Evolutionary conservation across 2,888 invertebrate species (phyloP).

Genomic region (Parnassius orleans): DNA sequence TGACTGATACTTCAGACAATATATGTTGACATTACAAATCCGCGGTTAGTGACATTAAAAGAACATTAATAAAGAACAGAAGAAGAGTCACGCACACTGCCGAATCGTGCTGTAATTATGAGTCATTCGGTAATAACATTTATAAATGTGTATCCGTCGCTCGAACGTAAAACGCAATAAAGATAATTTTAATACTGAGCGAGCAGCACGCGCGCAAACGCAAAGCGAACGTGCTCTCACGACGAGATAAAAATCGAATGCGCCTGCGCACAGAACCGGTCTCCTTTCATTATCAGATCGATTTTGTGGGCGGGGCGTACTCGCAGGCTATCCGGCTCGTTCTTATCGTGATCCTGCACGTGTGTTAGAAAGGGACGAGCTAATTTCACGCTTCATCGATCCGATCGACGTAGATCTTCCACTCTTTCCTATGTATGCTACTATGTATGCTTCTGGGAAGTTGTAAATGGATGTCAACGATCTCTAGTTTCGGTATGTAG

Average conservation of each 20-base stretch:
- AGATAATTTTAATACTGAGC: slow-evolving; percentile 70
- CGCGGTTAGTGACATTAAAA: too few relatives aligned
- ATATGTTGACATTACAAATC: too few relatives aligned
- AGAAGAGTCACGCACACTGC: slow-evolving; percentile 21
- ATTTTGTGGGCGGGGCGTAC: slow-evolving; percentile 66
- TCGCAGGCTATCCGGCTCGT: slow-evolving; percentile 45
- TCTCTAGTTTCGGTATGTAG: slow-evolving; percentile 25
- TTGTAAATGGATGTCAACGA: slow-evolving; percentile 20
- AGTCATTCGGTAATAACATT: slow-evolving; percentile 58
- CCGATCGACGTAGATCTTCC: slow-evolving; percentile 45
- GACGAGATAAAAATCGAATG: slow-evolving; percentile 58
- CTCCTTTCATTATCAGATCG: slow-evolving; percentile 67
- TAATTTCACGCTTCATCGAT: slow-evolving; percentile 61
- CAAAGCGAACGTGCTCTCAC: slow-evolving; percentile 52
- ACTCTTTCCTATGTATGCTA: slow-evolving; percentile 23
- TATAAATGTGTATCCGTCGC: slow-evolving; percentile 43
- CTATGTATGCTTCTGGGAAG: slow-evolving; percentile 24
- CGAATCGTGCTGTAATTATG: slow-evolving; percentile 32
- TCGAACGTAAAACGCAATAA: slow-evolving; percentile 69
- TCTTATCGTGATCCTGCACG: slow-evolving; percentile 34
- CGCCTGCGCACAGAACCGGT: slow-evolving; percentile 59
- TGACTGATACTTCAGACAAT: too few relatives aligned
- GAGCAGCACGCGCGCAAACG: slow-evolving; percentile 53
- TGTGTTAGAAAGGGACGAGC: slow-evolving; percentile 47
- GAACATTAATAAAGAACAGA: not conserved